Evolutionary conservation across 2,888 invertebrate genomes (phyloP).

Genomic region (Conus canariensis): DNA sequence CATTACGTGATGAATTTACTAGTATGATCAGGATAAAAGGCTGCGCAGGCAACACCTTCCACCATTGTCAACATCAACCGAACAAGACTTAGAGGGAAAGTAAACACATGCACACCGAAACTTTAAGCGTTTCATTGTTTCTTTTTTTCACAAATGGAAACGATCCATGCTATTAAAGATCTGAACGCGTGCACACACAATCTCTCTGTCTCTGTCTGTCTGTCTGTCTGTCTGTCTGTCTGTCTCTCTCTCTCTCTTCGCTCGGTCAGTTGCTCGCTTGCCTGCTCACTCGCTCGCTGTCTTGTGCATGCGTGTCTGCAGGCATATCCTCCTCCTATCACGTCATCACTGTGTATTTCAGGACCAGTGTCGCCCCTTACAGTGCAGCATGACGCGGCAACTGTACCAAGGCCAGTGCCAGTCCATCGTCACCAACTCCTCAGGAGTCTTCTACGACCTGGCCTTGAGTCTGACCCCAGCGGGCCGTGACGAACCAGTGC

Average conservation of each 20-base stretch:
- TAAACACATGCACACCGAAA: too few relatives aligned
- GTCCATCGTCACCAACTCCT: constrained; percentile 6
- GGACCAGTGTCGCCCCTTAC: constrained; percentile 15
- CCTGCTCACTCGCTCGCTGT: too few relatives aligned
- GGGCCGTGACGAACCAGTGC: background rate
- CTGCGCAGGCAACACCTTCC: too few relatives aligned
- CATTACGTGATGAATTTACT: too few relatives aligned
- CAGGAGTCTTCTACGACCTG: constrained; percentile 29
- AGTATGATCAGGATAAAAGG: too few relatives aligned
- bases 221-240: background rate
- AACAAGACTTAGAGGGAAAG: too few relatives aligned
- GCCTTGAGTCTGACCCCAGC: constrained; percentile 20
- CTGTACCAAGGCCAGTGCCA: constrained; percentile 15
- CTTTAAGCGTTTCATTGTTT: too few relatives aligned
- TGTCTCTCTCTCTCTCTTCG: constrained; percentile 11
- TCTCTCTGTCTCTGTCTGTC: background rate
- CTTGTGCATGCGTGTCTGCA: too few relatives aligned
- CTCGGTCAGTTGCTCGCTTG: background rate
- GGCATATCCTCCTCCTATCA: too few relatives aligned
- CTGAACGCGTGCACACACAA: background rate
- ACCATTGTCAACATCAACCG: too few relatives aligned
- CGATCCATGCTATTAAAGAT: too few relatives aligned
- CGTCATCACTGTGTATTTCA: background rate
- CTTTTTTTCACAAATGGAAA: too few relatives aligned
- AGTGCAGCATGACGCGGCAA: constrained; percentile 21